Percentiles rank a stretch among this genome's conserved stretches.
Conservation (phyloP, 2,113 vertebrate genomes). For the Castor canadensis region DNA sequence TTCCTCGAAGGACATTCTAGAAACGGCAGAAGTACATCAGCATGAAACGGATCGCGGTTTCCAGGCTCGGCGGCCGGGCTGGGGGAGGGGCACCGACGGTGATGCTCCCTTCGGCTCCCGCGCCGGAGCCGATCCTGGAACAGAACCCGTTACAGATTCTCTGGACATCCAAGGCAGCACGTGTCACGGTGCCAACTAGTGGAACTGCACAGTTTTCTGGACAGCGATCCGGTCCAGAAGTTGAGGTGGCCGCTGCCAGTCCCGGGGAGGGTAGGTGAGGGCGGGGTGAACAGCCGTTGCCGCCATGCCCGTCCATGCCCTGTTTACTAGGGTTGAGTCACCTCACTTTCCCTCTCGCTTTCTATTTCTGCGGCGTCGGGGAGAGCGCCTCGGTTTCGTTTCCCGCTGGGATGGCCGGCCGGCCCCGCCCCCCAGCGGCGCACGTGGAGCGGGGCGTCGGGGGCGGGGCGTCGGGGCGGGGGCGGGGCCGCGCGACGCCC, state of each 20-base stretch:
- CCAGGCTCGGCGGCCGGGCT: too few relatives aligned
- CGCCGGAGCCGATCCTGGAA: too few relatives aligned
- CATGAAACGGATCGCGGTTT: background rate
- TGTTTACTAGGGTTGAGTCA: too few relatives aligned
- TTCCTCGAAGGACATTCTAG: background rate
- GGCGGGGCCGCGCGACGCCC: background rate
- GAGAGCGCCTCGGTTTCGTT: background rate
- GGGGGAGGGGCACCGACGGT: too few relatives aligned
- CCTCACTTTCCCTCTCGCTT: background rate
- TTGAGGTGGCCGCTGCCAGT: background rate
- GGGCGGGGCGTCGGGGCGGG: background rate
- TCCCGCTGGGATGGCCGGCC: accelerated
- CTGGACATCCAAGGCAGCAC: background rate
- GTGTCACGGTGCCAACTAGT: background rate
- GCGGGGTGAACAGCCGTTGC: too few relatives aligned
- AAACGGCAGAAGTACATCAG: background rate
- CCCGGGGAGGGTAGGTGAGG: too few relatives aligned
- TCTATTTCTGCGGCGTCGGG: too few relatives aligned
- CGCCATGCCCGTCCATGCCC: too few relatives aligned
- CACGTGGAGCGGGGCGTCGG: accelerated
- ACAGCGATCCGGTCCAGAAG: background rate
- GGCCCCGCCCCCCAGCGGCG: background rate
- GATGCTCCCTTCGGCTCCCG: background rate
- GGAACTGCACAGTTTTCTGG: background rate
- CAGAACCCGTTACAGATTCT: too few relatives aligned